Conservation (phyloP, 2,113 vertebrate genomes). For the Barbus barbus region DNA sequence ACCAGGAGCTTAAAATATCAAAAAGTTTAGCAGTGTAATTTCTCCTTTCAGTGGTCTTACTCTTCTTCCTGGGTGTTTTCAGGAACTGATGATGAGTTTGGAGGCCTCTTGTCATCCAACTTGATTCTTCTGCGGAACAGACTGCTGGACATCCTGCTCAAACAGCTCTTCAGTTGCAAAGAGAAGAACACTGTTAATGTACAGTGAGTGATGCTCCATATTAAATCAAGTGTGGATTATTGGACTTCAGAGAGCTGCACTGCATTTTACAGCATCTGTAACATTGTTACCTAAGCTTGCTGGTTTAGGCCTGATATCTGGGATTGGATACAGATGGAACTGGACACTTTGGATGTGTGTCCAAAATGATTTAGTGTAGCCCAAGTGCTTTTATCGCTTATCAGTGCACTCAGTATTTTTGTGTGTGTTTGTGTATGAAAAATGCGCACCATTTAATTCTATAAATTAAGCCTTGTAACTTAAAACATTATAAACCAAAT, state of each 20-base stretch:
- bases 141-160: conserved; percentile 91
- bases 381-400: neutral
- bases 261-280: conserved; percentile 13
- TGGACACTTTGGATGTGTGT: neutral
- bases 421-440: neutral
- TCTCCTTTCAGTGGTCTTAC: neutral
- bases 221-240: neutral
- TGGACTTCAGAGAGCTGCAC: neutral
- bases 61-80: conserved; percentile 25
- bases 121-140: conserved; percentile 92
- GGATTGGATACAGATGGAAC: neutral
- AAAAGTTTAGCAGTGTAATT: neutral
- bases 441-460: neutral
- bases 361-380: conserved; percentile 1
- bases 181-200: conserved; percentile 91
- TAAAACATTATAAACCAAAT: neutral
- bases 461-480: neutral
- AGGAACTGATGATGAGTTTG: conserved; percentile 93
- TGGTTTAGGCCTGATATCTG: neutral
- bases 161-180: conserved; percentile 90
- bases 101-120: conserved; percentile 91
- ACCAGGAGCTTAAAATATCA: neutral
- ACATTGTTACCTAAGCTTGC: neutral
- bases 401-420: neutral
- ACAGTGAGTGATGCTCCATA: conserved; percentile 82